Evolutionary conservation across 2,797 vertebrate genomes (phyloP).

Genomic region (Lindbergichthys nudifrons): DNA sequence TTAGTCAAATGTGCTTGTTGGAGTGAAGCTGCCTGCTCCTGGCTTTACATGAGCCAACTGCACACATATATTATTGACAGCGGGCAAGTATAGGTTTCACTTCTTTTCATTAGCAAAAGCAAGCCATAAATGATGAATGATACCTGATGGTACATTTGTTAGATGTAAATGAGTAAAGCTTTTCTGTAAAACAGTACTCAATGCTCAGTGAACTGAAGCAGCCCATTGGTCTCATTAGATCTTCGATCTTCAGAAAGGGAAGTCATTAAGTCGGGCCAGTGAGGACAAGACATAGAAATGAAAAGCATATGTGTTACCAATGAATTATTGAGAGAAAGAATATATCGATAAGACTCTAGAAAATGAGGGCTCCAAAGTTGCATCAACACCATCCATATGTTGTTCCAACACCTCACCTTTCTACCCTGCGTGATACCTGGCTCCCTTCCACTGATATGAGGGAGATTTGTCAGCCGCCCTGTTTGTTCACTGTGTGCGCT

Average conservation of each 20-base stretch:
- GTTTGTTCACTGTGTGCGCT: constrained; percentile 72
- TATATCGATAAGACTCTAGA: background rate
- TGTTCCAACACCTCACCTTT: constrained; percentile 44
- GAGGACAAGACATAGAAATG: background rate
- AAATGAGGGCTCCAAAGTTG: constrained; percentile 26
- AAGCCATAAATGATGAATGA: constrained; percentile 60
- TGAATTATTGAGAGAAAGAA: background rate
- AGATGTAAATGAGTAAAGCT: constrained; percentile 33
- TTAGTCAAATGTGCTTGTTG: constrained; percentile 25
- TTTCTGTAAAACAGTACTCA: constrained; percentile 32
- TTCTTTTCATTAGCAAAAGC: constrained; percentile 32
- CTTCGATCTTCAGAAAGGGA: constrained; percentile 28
- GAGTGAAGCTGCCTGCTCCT: background rate
- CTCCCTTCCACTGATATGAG: constrained; percentile 66
- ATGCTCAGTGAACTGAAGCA: constrained; percentile 37
- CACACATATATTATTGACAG: constrained; percentile 51
- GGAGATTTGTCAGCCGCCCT: constrained; percentile 72
- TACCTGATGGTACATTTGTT: constrained; percentile 31
- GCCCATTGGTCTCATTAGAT: constrained; percentile 14
- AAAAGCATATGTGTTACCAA: background rate
- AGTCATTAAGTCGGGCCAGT: background rate
- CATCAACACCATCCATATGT: constrained; percentile 30
- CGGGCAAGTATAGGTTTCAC: constrained; percentile 30
- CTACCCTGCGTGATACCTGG: constrained; percentile 55
- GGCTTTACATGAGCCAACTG: background rate